Conservation (phyloP, 1,140 invertebrate genomes). For the Heliconius melpomene region DNA sequence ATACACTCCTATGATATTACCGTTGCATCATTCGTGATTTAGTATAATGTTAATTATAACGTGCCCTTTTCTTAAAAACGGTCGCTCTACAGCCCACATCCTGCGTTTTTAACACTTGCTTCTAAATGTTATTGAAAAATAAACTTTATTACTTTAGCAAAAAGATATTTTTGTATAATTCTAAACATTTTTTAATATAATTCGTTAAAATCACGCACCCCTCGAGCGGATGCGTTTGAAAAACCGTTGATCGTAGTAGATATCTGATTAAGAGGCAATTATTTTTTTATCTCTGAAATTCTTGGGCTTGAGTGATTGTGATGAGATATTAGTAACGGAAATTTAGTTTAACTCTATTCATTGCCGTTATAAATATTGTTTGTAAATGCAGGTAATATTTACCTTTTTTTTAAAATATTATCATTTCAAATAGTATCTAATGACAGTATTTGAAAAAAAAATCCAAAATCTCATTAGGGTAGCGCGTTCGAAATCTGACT, state of each 20-base stretch:
- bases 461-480: too few species aligned
- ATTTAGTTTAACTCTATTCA: background rate
- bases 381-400: background rate
- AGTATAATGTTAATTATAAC: conserved; percentile 34
- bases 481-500: too few species aligned
- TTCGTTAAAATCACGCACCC: conserved; percentile 31
- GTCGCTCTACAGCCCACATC: conserved; percentile 8
- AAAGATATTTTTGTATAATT: background rate
- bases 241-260: conserved; percentile 26
- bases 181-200: conserved; percentile 9
- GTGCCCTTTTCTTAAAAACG: conserved; percentile 14
- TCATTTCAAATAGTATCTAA: too few species aligned
- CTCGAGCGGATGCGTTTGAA: conserved; percentile 25
- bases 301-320: conserved; percentile 17
- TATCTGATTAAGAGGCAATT: conserved; percentile 23
- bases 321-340: conserved; percentile 23
- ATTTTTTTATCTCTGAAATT: conserved; percentile 26
- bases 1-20: background rate
- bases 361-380: background rate
- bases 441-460: too few species aligned
- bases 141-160: background rate
- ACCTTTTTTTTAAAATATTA: too few species aligned
- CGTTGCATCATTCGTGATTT: conserved; percentile 13
- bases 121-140: background rate
- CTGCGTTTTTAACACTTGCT: conserved; percentile 25